Base-by-base conservation (phyloP, 2,888 invertebrate species). In the Physocephala rufipes region DNA sequence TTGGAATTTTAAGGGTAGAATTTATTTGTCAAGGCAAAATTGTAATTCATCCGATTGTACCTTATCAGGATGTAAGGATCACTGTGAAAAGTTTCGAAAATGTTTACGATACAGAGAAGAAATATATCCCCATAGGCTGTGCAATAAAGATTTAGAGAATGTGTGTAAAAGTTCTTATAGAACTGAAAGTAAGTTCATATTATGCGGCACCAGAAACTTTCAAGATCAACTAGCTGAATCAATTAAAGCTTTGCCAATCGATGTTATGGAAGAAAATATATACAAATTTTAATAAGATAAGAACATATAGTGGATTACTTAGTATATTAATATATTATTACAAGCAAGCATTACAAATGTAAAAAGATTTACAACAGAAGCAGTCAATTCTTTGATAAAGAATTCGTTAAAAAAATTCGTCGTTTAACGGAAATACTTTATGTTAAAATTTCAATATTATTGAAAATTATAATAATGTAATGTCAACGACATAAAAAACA, bases 1-100 rank as follows among this genome's bases (percentile, higher is more conserved):
- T 83, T 94, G 94, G 94, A 95, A 95, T 86, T 94, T 94, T 81
- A 86, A 85, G n/a, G 90, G 90, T 75, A 86, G 87, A 55, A 86
- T 92, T 74, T 92, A 89, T 85, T 77, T 93, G 63, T 86, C 88
- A 1, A 84, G 86, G 76, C 84, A 82, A 58, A 55, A 72, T 1
- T 84, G 83, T 70, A 71, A 2, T 1, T 73, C 68, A 3, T 4
- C 2, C 0, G 67, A 43, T 26, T 78, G 77, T n/a, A 28, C n/a
- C 24, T 45, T 62, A 12, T 67, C 61, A 4, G 68, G 53, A 1
- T 79, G 79, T 53, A 49, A 16, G 0, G 67, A 66, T 36, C 63
- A 70, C 0, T 84, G 85, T 63, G 49, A 59, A 7, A 75, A 78
- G 51, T 77, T 85, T 63, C 73, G 71, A 45, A 72, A 69, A 1